A percentile compares a stretch with the other conserved stretches of the same genome.
These are phyloP conservation scores for Ammospiza caudacuta DNA, from an alignment of 2,113 vertebrate species.

Conservation along the genomic window DNA sequence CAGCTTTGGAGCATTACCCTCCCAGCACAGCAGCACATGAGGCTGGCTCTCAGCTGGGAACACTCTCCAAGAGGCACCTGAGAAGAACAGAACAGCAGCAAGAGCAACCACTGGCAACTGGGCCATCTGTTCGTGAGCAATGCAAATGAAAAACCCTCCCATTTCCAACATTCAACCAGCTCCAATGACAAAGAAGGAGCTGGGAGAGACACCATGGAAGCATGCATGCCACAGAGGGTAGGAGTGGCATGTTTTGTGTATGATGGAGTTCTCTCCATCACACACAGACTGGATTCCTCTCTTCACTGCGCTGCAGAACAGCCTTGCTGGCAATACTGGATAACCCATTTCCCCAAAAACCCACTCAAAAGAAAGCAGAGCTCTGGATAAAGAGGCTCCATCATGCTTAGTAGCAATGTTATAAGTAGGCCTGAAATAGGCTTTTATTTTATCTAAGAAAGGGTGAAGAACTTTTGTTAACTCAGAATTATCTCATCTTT, in stretches of 20 bases:
- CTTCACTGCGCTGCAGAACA: accelerated
- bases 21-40: not conserved
- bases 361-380: not conserved
- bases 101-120: not conserved
- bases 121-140: not conserved
- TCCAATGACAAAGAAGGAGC: not conserved
- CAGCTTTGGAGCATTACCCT: not conserved
- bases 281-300: not conserved
- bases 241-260: not conserved
- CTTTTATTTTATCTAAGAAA: not conserved
- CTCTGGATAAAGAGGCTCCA: not conserved
- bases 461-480: not conserved
- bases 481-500: not conserved
- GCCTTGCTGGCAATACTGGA: not conserved
- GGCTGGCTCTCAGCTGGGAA: slow-evolving; percentile 21
- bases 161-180: not conserved
- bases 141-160: not conserved
- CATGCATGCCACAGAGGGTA: not conserved
- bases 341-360: not conserved
- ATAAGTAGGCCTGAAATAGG: not conserved
- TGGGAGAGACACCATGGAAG: not conserved
- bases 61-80: not conserved
- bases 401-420: not conserved
- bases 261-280: too few relatives aligned
- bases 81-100: not conserved